Evolutionary conservation across 2,797 vertebrate genomes (phyloP), one percentile per base, ranked within the genome.

Genomic region (Rachycentron canadum): DNA sequence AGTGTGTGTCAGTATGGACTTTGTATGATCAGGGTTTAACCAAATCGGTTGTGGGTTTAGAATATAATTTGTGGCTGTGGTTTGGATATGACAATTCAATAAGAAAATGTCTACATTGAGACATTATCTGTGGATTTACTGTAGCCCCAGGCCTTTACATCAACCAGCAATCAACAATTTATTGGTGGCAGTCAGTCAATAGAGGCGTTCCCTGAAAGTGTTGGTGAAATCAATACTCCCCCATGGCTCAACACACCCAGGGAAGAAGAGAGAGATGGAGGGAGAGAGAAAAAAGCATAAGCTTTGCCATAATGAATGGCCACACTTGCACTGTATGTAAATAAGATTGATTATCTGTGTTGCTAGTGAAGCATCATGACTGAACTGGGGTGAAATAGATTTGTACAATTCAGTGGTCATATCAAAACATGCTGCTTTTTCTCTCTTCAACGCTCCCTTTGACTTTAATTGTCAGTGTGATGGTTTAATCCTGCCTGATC

Each of bases 161-260:
- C 90, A 90, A 78, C 36, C 61, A 50, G 79, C 84, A 66, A 85
- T 93, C 79, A 87, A 84, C 86, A 76, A 82, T 91, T 89, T 85
- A 91, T 90, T 82, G 76, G 79, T 79, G 84, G 76, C 83, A 83
- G 79, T 81, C 79, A 49, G 70, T 92, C 89, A 84, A 89, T 91
- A 77, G 69, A 87, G 75, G 73, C 79, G 49, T 88, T 85, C 81
- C 72, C 83, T 76, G 73, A 73, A 88, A 82, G 84, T 90, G 86
- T 89, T 55, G 47, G 72, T 76, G 67, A 77, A 86, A 92, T 93
- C 87, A 80, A 93, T 92, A 86, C 61, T 67, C 52, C 55, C 53
- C 23, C 2, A 30, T 75, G 76, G 86, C 71, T 74, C 65, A 71
- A 73, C 65, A 73, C 76, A 56, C 58, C 50, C 13, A 13, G 64